Conservation (phyloP, 2,888 invertebrate species). For the Drosophila conformis region DNA sequence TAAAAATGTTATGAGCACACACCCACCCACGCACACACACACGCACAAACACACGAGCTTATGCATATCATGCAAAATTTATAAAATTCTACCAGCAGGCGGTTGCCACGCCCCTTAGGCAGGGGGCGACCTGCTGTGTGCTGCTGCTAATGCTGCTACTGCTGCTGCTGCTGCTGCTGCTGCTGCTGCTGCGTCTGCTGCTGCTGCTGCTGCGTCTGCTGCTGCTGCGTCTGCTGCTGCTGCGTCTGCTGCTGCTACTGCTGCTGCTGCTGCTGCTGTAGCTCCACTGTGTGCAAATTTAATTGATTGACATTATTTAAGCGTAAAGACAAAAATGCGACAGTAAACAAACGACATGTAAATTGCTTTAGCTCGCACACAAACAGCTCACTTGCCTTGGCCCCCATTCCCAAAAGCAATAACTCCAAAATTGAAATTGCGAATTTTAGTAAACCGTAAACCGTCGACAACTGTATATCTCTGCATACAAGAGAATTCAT, state of each 20-base stretch:
- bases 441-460: neutral
- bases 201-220: neutral
- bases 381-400: neutral
- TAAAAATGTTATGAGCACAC: conserved; percentile 32
- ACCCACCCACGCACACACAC: conserved; percentile 1
- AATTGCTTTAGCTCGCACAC: conserved; percentile 40
- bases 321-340: conserved; percentile 45
- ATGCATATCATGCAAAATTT: conserved; percentile 51
- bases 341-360: conserved; percentile 58
- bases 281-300: conserved; percentile 38
- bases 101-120: conserved; percentile 24
- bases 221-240: neutral
- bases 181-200: neutral
- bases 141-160: neutral
- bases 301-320: conserved; percentile 60
- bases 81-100: conserved; percentile 46
- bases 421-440: neutral
- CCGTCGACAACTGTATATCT: neutral
- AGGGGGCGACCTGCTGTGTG: conserved; percentile 6
- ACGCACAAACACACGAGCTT: conserved; percentile 16
- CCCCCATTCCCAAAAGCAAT: conserved; percentile 4
- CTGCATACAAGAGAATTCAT: too few relatives aligned
- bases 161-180: neutral
- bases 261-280: neutral
- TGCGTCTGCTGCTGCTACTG: neutral